Percentiles rank a stretch among this genome's conserved stretches.
These are phyloP conservation scores for Bolinopsis microptera DNA, from an alignment of 37 sponge, comb jelly and placozoan species.

Conservation along the genomic window DNA sequence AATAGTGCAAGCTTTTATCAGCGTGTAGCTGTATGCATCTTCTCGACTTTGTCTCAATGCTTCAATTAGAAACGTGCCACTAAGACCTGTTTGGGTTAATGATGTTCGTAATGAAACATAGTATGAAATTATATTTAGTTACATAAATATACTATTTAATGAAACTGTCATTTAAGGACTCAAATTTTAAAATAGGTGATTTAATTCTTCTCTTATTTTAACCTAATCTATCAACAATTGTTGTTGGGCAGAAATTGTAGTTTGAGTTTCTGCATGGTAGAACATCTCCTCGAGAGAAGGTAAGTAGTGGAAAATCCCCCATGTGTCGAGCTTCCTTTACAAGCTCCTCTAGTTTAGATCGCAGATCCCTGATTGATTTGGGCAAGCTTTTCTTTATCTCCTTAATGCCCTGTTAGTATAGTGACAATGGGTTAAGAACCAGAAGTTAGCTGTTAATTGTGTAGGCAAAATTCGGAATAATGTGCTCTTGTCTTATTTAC, in stretches of 20 bases:
- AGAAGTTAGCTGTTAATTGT: no score
- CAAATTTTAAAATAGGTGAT: no score
- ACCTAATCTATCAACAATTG: not conserved
- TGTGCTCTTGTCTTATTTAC: no score
- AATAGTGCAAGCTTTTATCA: not conserved
- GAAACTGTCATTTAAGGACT: no score
- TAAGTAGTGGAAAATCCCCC: not conserved
- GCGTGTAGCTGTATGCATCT: not conserved
- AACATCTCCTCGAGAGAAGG: not conserved
- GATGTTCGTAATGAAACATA: not conserved
- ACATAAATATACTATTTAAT: no score
- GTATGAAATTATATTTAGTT: no score
- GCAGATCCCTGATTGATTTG: not conserved
- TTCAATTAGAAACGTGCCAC: not conserved
- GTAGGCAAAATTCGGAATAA: no score
- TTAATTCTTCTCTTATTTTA: no score
- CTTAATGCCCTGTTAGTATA: no score
- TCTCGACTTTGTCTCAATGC: not conserved
- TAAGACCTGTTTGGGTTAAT: not conserved
- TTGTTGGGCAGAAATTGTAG: not conserved
- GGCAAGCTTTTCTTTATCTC: not conserved
- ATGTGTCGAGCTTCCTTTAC: not conserved
- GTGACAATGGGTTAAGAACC: no score
- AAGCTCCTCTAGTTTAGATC: not conserved
- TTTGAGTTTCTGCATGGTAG: not conserved